Conservation (phyloP, 2,888 invertebrate species). For the Neocrepidodera transversa region DNA sequence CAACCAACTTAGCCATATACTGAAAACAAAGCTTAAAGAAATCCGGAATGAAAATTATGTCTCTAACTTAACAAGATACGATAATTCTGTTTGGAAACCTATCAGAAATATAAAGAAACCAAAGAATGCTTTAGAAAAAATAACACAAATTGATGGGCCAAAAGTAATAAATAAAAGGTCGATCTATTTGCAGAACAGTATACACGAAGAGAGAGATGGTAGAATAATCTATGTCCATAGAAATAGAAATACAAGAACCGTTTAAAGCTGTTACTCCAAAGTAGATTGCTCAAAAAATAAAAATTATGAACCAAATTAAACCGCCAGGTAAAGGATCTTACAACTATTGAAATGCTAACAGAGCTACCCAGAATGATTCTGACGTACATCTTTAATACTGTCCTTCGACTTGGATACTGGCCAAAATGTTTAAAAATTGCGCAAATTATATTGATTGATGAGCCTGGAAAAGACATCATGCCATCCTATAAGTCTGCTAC, state of each 20-base stretch:
- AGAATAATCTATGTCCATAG: neutral
- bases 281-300: too few species aligned
- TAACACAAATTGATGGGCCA: neutral
- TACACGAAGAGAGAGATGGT: neutral
- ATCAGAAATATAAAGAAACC: neutral
- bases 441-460: too few species aligned
- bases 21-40: neutral
- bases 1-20: neutral
- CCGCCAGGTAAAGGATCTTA: too few species aligned
- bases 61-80: neutral
- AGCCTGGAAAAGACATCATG: neutral
- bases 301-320: too few species aligned
- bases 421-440: too few species aligned
- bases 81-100: neutral
- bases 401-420: too few species aligned
- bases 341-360: too few species aligned
- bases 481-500: neutral
- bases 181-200: neutral
- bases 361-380: too few species aligned
- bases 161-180: neutral
- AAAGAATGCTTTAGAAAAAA: neutral
- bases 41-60: neutral
- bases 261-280: neutral
- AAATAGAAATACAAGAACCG: neutral
- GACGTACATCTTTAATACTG: too few species aligned